Evolutionary conservation across 2,797 vertebrate species (phyloP), one percentile per base, ranked within the genome.

Genomic region (Setipinna tenuifilis): DNA sequence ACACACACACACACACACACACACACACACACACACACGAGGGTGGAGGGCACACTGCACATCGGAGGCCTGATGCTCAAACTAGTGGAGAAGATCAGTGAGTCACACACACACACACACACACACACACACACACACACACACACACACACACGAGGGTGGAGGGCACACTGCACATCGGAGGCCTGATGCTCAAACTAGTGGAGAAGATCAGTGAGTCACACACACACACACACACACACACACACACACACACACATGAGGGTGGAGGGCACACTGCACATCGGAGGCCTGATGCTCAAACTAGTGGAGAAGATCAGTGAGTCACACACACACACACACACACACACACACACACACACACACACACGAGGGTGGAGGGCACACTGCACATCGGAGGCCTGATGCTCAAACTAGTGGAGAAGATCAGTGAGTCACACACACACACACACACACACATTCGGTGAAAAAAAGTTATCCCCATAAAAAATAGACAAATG

Each of bases 401-500:
- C 86, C 94, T 99, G 90, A 99, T 99, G 97, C 97, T 99, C 54
- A 98, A 96, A 90, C 93, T 99, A 90, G 98, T 98, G 91, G 98
- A 99, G 90, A 87, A 96, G 93, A 98, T 98, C 89, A 93, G 98
- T 99, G 95, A 96, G 98, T 98, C 0, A 14, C 50, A 54, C 50
- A 54, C 50, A 41, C 35, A 41, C 35, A 41, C 35, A 41, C 35
- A 83, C 17, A 41, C 35, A 41, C 35, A n/a, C n/a, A n/a, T n/a
- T n/a, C n/a, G n/a, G n/a, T n/a, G n/a, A n/a, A n/a, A n/a, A n/a
- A n/a, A n/a, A n/a, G n/a, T n/a, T n/a, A n/a, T n/a, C n/a, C n/a
- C n/a, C n/a, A n/a, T n/a, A n/a, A n/a, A n/a, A n/a, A n/a, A n/a
- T n/a, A n/a, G n/a, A n/a, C n/a, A n/a, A n/a, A n/a, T n/a, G n/a